These are phyloP conservation scores for Amblyopsis hoosieri DNA, from an alignment of 2,797 vertebrate genomes.

Conservation along the genomic window DNA sequence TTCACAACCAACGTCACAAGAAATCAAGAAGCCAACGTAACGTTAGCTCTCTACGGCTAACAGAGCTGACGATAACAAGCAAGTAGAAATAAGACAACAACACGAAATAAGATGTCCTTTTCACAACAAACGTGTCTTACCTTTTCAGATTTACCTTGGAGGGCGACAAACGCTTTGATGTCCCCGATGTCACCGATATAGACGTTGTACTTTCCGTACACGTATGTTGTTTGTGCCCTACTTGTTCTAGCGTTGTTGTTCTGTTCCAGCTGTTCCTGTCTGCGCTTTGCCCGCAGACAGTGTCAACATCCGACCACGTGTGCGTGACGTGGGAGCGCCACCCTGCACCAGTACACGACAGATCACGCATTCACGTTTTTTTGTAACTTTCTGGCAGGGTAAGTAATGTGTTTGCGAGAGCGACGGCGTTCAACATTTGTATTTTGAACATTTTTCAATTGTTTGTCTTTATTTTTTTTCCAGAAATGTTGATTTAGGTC, in stretches of 20 bases:
- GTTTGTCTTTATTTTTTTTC: no score
- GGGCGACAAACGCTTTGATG: not conserved
- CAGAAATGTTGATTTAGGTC: no score
- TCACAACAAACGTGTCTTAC: conserved; percentile 29
- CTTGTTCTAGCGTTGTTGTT: conserved; percentile 70
- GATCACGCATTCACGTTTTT: not conserved
- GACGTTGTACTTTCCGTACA: not conserved
- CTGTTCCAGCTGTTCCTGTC: conserved; percentile 76
- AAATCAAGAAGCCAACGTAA: conserved; percentile 11
- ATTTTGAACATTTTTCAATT: no score
- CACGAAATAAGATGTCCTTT: not conserved
- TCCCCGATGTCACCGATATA: conserved; percentile 44
- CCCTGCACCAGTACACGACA: not conserved
- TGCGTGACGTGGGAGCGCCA: conserved; percentile 21
- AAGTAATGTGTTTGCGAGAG: no score
- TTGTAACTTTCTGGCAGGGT: no score
- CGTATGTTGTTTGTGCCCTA: conserved; percentile 36
- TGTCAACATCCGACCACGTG: conserved; percentile 73
- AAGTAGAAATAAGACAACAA: conserved; percentile 22
- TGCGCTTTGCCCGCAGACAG: conserved; percentile 20
- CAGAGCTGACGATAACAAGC: conserved; percentile 19
- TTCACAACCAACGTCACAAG: not conserved
- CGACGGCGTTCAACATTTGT: no score
- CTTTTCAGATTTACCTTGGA: not conserved
- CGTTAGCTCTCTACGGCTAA: conserved; percentile 59